Base-by-base conservation (phyloP, 2,797 vertebrate genomes). In the Nannoperca obscura region DNA sequence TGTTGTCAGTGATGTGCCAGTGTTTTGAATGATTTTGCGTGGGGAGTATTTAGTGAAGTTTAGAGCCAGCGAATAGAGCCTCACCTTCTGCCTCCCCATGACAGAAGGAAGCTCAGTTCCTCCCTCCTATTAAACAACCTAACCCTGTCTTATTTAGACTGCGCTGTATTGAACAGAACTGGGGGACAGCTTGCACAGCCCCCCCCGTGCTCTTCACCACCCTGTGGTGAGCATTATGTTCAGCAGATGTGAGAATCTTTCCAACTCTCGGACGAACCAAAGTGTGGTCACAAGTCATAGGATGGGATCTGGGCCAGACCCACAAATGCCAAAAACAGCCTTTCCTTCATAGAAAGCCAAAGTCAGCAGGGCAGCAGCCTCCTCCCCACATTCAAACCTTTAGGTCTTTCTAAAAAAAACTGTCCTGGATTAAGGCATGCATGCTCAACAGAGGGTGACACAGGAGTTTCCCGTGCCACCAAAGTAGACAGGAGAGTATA, bases 151-250 rank as follows among this genome's bases (percentile, higher is more conserved):
- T 46, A 24, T 32, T 72, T 6, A 19, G 73, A 66, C 0, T 22
- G 30, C 13, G 11, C 47, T 32, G 60, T 44, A 32, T 13, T 54
- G 57, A 75, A 69, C 50, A 69, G 49, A 73, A 71, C 22, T 32
- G 11, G 20, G 11, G 60, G 65, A 84, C 88, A 88, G 89, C 90
- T 90, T 88, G 90, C 69, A 54, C 61, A 61, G 55, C 79, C 60
- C 24, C 24, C 24, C 62, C 72, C 13, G 64, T 68, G 50, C 30
- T 74, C 60, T 19, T 57, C 65, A 19, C 64, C 75, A 68, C 78
- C 86, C 79, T 27, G 78, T 17, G 71, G 69, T 70, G 74, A 57
- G 68, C 78, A 90, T 76, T 82, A 85, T 91, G 91, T 76, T 87
- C 79, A 68, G 58, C 54, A 74, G 82, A 83, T 76, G 78, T 27